phyloP scores from a whole-genome alignment of 2,888 invertebrate species.

The Strigamia maritima region DNA sequence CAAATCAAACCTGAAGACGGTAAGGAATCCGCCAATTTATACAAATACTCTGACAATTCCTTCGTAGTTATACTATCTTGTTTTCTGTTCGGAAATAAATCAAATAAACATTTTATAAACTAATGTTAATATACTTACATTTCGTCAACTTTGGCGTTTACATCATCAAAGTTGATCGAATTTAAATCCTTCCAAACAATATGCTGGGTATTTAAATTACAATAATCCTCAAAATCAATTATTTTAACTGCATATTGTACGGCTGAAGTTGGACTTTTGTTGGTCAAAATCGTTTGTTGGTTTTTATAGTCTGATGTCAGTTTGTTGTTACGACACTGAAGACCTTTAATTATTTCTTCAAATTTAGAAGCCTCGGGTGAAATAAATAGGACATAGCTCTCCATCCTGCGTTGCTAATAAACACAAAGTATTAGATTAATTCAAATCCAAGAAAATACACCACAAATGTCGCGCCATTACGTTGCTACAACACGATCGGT shows the following conservation, averaged over 20 bases:
- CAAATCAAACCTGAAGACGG: background rate
- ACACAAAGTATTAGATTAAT: background rate
- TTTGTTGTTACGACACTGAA: background rate
- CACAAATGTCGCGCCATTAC: background rate
- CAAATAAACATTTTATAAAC: background rate
- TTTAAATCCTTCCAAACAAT: background rate
- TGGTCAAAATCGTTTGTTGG: background rate
- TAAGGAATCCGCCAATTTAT: background rate
- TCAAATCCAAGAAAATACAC: background rate
- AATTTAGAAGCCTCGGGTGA: background rate
- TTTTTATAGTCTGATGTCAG: background rate
- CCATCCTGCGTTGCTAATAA: background rate
- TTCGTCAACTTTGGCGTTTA: background rate
- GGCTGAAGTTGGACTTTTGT: background rate
- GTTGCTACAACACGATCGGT: background rate
- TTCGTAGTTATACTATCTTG: background rate
- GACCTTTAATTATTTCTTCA: background rate
- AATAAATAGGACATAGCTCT: background rate
- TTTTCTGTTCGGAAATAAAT: background rate
- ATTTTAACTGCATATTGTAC: background rate
- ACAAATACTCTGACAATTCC: background rate
- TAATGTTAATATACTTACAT: background rate
- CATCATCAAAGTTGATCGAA: background rate
- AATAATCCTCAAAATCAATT: background rate
- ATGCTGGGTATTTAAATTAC: background rate